Evolutionary conservation across 2,888 invertebrate genomes (phyloP), one percentile per base, ranked within the genome.

Genomic region (Muscina levida): DNA sequence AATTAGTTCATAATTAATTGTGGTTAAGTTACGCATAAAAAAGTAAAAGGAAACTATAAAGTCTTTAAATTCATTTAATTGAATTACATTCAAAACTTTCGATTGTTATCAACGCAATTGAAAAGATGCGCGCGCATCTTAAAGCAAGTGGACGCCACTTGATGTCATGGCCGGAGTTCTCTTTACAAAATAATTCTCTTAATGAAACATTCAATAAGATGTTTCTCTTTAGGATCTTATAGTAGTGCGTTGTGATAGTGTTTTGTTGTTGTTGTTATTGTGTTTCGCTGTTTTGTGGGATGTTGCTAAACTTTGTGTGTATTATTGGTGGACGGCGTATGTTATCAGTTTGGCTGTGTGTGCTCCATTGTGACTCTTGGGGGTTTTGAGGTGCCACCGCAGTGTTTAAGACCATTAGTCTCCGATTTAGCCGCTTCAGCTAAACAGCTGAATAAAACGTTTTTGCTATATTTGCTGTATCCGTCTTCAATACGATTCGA

Each of bases 401-500:
- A 57, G 73, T 77, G 31, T 76, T 82, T 73, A 76, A 56, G 65
- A 67, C 71, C 37, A 68, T 83, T 82, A 83, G 83, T 83, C 70
- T 75, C 77, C 51, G 31, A 56, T 56, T 66, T 73, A 73, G 67
- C 82, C 77, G 72, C 78, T 67, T 71, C 70, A 65, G 79, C 74
- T 74, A 74, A 62, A 66, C 74, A 57, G 77, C 65, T 77, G 37
- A 15, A 19, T 53, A 53, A 22, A 53, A 24, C 53, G 13, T 48
- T 65, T 66, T 22, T 24, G 37, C 42, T 26, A 10, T 65, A 53
- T 39, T 65, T 57, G 22, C 31, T 51, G 19, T n/a, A 31, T 62
- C 66, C 51, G 59, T 72, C 57, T 66, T 66, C 48, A 68, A 71
- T 31, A 31, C 31, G 57, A 67, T 74, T 72, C 24, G n/a, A n/a